Base-by-base conservation (phyloP, 1,140 invertebrate genomes). In the Drosophila kepulauana region DNA sequence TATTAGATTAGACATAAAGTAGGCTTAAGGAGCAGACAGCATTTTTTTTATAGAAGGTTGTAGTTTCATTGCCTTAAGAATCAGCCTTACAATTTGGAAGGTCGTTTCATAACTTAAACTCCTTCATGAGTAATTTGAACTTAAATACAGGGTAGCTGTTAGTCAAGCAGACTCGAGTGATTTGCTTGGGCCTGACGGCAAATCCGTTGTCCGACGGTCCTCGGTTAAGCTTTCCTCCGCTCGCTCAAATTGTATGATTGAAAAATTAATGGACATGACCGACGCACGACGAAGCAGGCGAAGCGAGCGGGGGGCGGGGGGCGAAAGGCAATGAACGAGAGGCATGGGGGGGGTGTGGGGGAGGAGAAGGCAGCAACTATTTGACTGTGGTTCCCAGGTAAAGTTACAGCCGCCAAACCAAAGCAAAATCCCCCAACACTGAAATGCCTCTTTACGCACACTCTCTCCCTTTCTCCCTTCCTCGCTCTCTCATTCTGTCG, bases 171-270 rank as follows among this genome's bases (percentile, higher is more conserved):
- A 20, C 62, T 54, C 35, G 2, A n/a, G n/a, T 28, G 35, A 28
- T 54, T 43, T 59, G 33, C 25, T 70, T 64, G 41, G 56, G 68
- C 69, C 71, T 73, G 49, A 64, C 45, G 65, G 70, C 58, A 75
- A 70, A 46, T 69, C 25, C 61, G 46, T 33, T 62, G 62, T 57
- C 65, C 48, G 33, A 38, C 10, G 61, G 25, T 30, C 54, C 56
- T 68, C 35, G 15, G 64, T 33, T 57, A 20, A 33, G 35, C 72
- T 20, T 51, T 20, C 67, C 68, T 70, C 62, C 28, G 73, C 68
- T 74, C 46, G 59, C 70, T 56, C 68, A 91, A 84, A 81, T 85
- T 81, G 81, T 77, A 76, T 86, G 85, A 91, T 84, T 91, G 84
- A 91, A 86, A 87, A 91, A 91, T 91, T 72, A 79, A 82, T 79